These are phyloP conservation scores for Enteromius trimaculatus DNA, from an alignment of 2,797 vertebrate genomes.

Conservation along the genomic window DNA sequence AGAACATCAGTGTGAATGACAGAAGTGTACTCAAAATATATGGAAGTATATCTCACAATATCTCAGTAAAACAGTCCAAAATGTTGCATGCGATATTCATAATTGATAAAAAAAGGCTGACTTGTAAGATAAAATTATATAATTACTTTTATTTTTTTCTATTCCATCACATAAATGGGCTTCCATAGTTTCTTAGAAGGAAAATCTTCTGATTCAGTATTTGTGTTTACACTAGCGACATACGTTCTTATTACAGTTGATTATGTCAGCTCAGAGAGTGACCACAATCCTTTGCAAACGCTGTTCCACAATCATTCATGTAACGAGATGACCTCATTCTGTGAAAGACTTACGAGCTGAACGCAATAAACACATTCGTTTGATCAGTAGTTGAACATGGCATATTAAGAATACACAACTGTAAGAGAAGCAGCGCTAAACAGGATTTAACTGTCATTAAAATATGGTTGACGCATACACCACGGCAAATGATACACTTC, in stretches of 20 bases:
- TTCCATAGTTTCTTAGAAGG: background rate
- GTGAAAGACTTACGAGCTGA: constrained; percentile 10
- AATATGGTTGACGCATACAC: constrained; percentile 33
- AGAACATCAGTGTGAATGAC: background rate
- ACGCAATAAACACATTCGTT: constrained; percentile 28
- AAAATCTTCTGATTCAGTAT: background rate
- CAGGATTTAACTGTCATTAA: constrained; percentile 35
- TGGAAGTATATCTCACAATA: too few relatives aligned
- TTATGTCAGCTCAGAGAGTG: constrained; percentile 5
- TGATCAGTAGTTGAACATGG: constrained; percentile 34
- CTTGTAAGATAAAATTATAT: background rate
- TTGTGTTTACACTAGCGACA: background rate
- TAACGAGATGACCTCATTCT: constrained; percentile 23
- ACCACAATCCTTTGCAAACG: constrained; percentile 12
- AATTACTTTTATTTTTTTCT: background rate
- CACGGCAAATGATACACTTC: constrained; percentile 32
- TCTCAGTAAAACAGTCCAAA: background rate
- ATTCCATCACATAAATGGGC: background rate
- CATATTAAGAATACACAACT: constrained; percentile 20
- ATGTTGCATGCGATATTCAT: background rate
- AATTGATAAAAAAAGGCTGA: background rate
- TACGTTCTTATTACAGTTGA: constrained; percentile 9
- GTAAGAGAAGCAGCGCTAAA: constrained; percentile 18
- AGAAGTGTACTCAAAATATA: background rate
- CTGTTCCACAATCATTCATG: constrained; percentile 9